These are phyloP conservation scores for Paragorgia papillata DNA, from an alignment of 92 coral and sea anemone genomes.

Conservation along the genomic window DNA sequence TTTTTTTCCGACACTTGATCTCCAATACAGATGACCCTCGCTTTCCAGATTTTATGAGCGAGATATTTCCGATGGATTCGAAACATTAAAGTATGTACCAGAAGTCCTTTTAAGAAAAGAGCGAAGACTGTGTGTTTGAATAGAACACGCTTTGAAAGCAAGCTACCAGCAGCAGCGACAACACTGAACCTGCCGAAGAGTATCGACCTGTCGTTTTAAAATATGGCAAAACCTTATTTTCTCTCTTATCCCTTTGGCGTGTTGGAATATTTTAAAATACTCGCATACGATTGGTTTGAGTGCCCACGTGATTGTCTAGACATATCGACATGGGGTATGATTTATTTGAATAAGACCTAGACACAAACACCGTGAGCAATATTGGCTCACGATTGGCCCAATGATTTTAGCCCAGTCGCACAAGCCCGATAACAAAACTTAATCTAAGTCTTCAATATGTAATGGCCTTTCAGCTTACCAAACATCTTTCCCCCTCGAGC, in stretches of 20 bases:
- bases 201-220: constrained; percentile 37
- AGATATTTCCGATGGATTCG: constrained; percentile 19
- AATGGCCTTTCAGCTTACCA: background rate
- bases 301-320: constrained; percentile 97
- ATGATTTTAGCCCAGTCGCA: background rate
- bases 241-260: constrained; percentile 51
- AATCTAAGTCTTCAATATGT: background rate
- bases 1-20: constrained; percentile 39
- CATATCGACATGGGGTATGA: constrained; percentile 66
- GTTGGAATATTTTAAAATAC: constrained; percentile 65
- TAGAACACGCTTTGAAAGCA: constrained; percentile 22
- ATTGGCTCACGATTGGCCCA: constrained; percentile 16
- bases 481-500: background rate
- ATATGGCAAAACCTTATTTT: constrained; percentile 26
- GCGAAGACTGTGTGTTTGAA: no score
- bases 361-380: constrained; percentile 33
- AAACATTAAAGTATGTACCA: constrained; percentile 12
- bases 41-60: constrained; percentile 39
- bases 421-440: constrained; percentile 13
- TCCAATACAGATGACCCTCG: constrained; percentile 28
- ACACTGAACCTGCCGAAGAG: constrained; percentile 50
- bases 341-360: constrained; percentile 38
- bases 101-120: no score
- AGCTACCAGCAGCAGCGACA: constrained; percentile 54
- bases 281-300: constrained; percentile 67